These are phyloP conservation scores for Rhineura floridana DNA, from an alignment of 2,113 vertebrate genomes.

Conservation along the genomic window DNA sequence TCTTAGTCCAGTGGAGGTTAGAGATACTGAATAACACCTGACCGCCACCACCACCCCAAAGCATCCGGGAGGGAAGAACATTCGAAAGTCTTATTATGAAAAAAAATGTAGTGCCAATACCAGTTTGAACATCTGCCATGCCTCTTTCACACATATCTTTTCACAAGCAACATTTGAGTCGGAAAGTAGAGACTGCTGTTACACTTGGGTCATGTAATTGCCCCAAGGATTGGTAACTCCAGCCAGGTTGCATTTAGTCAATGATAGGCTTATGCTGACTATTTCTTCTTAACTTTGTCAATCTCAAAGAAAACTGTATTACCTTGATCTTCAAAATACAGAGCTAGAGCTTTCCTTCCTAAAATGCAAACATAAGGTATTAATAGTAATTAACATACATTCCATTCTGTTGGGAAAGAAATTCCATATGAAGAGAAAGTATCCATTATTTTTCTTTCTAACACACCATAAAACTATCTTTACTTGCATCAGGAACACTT, in stretches of 20 bases:
- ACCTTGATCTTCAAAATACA: not conserved
- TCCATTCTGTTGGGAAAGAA: not conserved
- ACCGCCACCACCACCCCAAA: too few relatives aligned
- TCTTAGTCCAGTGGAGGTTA: not conserved
- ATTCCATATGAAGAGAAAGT: not conserved
- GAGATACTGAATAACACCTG: too few relatives aligned
- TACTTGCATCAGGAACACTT: fast-evolving
- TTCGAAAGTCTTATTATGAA: too few relatives aligned
- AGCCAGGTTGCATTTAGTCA: not conserved
- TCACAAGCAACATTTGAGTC: not conserved
- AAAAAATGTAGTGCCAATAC: not conserved
- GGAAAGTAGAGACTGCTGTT: not conserved
- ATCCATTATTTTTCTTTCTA: not conserved
- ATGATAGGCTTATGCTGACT: not conserved
- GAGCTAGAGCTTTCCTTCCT: not conserved
- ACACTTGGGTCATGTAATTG: not conserved
- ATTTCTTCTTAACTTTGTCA: not conserved
- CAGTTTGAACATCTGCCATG: not conserved
- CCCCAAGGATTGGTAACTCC: not conserved
- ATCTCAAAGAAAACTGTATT: not conserved
- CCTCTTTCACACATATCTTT: not conserved
- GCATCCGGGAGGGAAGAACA: too few relatives aligned
- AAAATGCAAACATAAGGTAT: not conserved
- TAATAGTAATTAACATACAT: not conserved
- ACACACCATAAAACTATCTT: not conserved